phyloP scores from a whole-genome alignment of 2,888 invertebrate species.

The Drosophila rubida region DNA sequence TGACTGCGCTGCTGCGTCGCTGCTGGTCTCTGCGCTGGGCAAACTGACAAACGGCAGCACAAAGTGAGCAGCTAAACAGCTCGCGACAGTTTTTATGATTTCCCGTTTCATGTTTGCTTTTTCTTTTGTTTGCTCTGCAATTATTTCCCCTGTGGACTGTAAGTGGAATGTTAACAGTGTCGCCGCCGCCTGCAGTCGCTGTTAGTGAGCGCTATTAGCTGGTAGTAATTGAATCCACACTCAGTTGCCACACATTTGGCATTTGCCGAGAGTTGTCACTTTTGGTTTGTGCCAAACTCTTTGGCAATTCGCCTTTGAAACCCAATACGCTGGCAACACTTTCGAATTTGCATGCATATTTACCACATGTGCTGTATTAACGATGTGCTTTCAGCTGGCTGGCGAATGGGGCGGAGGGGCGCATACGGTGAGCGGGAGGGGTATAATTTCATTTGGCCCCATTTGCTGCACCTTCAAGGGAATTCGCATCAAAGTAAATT shows the following conservation, averaged over 20 bases:
- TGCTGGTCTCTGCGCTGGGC: conserved; percentile 25
- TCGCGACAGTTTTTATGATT: conserved; percentile 57
- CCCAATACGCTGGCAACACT: conserved; percentile 46
- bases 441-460: conserved; percentile 39
- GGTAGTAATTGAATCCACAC: conserved; percentile 9
- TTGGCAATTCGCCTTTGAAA: conserved; percentile 59
- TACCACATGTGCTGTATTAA: background rate
- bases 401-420: background rate
- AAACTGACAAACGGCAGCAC: conserved; percentile 39
- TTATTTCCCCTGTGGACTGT: conserved; percentile 68
- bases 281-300: conserved; percentile 30
- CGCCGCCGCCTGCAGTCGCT: background rate
- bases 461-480: conserved; percentile 33
- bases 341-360: conserved; percentile 44
- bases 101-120: conserved; percentile 28
- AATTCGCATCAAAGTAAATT: conserved; percentile 42
- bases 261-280: conserved; percentile 24
- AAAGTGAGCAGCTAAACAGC: conserved; percentile 43
- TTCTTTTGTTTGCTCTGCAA: conserved; percentile 65
- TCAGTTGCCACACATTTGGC: conserved; percentile 11
- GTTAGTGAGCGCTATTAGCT: background rate
- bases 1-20: conserved; percentile 39
- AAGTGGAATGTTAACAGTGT: conserved; percentile 40
- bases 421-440: background rate
- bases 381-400: background rate